phyloP scores from a whole-genome alignment of 2,113 vertebrate species.

The Noctilio leporinus region DNA sequence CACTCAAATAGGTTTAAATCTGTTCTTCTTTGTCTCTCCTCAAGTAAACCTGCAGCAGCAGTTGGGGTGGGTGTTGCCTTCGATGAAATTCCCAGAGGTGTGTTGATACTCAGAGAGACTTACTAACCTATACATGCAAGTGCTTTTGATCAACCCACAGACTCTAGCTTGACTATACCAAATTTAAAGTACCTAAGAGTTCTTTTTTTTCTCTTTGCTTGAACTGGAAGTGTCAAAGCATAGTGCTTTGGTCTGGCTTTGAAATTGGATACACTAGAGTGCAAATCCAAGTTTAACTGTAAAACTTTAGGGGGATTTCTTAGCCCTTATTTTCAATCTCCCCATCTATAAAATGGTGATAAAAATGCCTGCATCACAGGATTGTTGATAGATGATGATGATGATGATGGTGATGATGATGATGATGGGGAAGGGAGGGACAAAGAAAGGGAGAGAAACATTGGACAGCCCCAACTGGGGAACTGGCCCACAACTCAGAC shows the following conservation, averaged over 20 bases:
- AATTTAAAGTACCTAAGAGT: slow-evolving; percentile 1
- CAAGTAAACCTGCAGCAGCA: background rate
- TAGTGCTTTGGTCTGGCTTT: background rate
- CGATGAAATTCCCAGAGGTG: background rate
- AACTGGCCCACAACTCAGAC: too few species aligned
- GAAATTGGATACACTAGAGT: background rate
- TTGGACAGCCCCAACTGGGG: too few species aligned
- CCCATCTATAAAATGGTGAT: background rate
- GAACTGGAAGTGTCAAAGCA: background rate
- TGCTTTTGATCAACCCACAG: background rate
- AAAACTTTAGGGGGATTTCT: background rate
- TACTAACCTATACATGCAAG: background rate
- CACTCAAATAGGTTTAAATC: slow-evolving; percentile 4
- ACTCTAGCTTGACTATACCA: background rate
- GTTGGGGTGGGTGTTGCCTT: background rate
- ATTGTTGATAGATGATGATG: background rate
- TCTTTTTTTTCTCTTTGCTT: background rate
- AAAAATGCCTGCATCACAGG: background rate
- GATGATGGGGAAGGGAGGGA: background rate
- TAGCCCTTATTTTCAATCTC: background rate
- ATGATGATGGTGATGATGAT: background rate
- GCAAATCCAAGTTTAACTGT: background rate
- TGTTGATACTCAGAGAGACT: background rate
- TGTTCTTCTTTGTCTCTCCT: background rate
- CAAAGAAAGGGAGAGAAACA: too few species aligned